Conservation (phyloP, 2,113 vertebrate genomes). For the Ictidomys tridecemlineatus region DNA sequence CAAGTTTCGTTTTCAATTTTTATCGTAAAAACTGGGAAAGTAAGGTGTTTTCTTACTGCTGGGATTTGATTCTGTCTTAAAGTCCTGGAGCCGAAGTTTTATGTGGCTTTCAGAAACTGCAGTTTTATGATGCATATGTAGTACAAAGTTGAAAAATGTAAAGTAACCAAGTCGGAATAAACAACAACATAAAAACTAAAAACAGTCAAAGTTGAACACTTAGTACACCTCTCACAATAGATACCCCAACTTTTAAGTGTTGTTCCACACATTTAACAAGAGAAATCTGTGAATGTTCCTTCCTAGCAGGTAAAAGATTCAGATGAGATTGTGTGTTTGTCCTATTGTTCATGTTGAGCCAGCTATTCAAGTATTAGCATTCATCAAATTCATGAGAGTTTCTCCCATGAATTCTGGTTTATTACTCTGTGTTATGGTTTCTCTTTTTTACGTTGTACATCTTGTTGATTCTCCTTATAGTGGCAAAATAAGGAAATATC, state of each 20-base stretch:
- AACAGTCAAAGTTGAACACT: conserved; percentile 50
- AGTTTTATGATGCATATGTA: conserved; percentile 72
- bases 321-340: conserved; percentile 79
- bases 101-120: conserved; percentile 78
- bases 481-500: conserved; percentile 79
- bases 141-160: conserved; percentile 77
- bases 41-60: conserved; percentile 78
- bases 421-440: conserved; percentile 68
- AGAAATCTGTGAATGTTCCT: conserved; percentile 80
- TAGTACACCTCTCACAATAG: neutral
- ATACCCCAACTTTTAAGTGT: conserved; percentile 65
- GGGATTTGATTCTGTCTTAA: conserved; percentile 81
- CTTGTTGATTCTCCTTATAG: conserved; percentile 75
- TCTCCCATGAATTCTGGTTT: conserved; percentile 73
- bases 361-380: conserved; percentile 79
- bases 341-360: conserved; percentile 75
- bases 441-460: conserved; percentile 69
- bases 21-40: conserved; percentile 81
- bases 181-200: conserved; percentile 43
- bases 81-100: conserved; percentile 67
- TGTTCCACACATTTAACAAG: conserved; percentile 77
- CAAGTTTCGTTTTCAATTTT: conserved; percentile 86
- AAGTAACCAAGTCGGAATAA: conserved; percentile 73
- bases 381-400: conserved; percentile 81
- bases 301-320: conserved; percentile 78